phyloP scores from a whole-genome alignment of 2,888 invertebrate species.

The Allacma fusca region DNA sequence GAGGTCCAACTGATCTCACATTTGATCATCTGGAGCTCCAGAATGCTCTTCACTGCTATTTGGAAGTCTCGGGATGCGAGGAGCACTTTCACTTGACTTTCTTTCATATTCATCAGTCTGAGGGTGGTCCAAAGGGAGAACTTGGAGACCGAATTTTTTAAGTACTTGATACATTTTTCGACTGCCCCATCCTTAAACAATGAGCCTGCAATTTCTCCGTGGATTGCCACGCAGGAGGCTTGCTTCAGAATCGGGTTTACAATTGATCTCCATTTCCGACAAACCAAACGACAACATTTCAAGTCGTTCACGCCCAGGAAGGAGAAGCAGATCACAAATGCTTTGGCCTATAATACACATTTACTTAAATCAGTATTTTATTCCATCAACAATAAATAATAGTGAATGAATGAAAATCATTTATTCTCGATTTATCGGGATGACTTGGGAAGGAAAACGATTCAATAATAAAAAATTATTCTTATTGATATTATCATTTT shows the following conservation, averaged over 20 bases:
- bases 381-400: too few species aligned
- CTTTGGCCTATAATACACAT: too few species aligned
- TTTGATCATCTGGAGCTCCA: constrained; percentile 16
- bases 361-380: too few species aligned
- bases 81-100: background rate
- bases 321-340: background rate
- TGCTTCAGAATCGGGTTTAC: constrained; percentile 2
- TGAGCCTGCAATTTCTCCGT: constrained; percentile 34
- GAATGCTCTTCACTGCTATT: constrained; percentile 34
- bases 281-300: constrained; percentile 45
- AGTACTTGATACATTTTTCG: constrained; percentile 34
- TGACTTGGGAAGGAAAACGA: too few species aligned
- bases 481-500: background rate
- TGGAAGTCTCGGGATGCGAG: constrained; percentile 30
- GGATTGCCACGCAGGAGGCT: constrained; percentile 33
- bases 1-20: constrained; percentile 28
- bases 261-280: constrained; percentile 41
- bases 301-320: constrained; percentile 31
- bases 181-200: constrained; percentile 25
- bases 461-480: background rate
- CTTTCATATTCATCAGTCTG: constrained; percentile 26
- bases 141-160: constrained; percentile 38
- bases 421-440: too few species aligned
- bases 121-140: constrained; percentile 40
- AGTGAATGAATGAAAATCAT: too few species aligned